These are phyloP conservation scores for Malthinus seriepunctatus DNA, from an alignment of 2,888 invertebrate genomes.

Conservation along the genomic window DNA sequence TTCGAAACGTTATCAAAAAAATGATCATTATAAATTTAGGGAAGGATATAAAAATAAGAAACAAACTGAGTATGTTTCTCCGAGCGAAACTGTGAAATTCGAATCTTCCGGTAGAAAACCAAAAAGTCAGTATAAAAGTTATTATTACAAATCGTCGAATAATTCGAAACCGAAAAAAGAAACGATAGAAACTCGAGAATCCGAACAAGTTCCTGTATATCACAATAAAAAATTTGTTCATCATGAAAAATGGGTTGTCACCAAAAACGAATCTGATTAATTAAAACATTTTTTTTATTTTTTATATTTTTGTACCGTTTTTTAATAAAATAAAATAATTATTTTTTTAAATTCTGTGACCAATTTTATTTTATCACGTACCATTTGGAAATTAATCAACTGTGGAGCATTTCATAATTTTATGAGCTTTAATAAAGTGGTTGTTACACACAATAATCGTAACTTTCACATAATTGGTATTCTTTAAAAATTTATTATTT, in stretches of 20 bases:
- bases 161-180: constrained; percentile 23
- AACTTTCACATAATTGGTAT: constrained; percentile 8
- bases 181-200: constrained; percentile 29
- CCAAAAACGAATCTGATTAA: constrained; percentile 21
- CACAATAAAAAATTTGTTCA: constrained; percentile 32
- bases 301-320: constrained; percentile 18
- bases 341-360: not conserved
- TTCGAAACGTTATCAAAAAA: constrained; percentile 2
- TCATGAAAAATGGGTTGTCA: constrained; percentile 37
- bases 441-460: constrained; percentile 1
- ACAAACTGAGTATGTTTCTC: constrained; percentile 8
- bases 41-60: constrained; percentile 12
- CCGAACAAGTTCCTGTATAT: constrained; percentile 34
- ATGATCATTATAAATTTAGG: constrained; percentile 10
- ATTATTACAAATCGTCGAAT: constrained; percentile 20
- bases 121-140: constrained; percentile 25
- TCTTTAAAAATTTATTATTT: constrained; percentile 3
- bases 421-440: not conserved
- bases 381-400: not conserved
- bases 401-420: constrained; percentile 12
- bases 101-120: constrained; percentile 16
- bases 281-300: constrained; percentile 12
- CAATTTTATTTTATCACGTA: constrained; percentile 1
- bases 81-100: constrained; percentile 1
- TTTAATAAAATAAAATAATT: constrained; percentile 10